Evolutionary conservation across 1,140 invertebrate genomes (phyloP).

Genomic region (Brachionus asplanchnoidis): DNA sequence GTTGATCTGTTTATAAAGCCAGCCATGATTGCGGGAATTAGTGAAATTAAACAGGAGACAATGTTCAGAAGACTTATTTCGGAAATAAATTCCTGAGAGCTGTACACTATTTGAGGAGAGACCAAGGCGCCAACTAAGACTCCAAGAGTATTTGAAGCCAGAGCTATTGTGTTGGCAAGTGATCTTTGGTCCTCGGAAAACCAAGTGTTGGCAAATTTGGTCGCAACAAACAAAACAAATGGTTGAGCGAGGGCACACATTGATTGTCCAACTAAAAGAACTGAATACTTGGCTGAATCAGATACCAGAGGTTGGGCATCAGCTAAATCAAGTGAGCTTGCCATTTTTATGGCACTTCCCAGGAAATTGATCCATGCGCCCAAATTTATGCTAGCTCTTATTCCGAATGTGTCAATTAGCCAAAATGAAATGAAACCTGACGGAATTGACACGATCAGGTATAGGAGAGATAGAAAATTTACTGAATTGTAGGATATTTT

Average conservation of each 20-base stretch:
- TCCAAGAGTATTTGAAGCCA: slow-evolving; percentile 54
- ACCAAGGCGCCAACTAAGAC: slow-evolving; percentile 51
- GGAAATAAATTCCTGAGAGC: neutral
- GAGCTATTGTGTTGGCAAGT: slow-evolving; percentile 53
- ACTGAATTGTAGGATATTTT: slow-evolving; percentile 50
- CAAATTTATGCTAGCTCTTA: slow-evolving; percentile 55
- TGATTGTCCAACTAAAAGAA: slow-evolving; percentile 52
- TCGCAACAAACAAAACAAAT: slow-evolving; percentile 58
- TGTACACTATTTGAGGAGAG: slow-evolving; percentile 49
- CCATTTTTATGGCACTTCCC: slow-evolving; percentile 54
- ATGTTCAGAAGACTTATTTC: slow-evolving; percentile 32
- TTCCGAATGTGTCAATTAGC: slow-evolving; percentile 56
- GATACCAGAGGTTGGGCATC: slow-evolving; percentile 17
- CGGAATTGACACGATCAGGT: slow-evolving; percentile 56
- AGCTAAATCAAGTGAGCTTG: slow-evolving; percentile 50
- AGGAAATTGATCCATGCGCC: slow-evolving; percentile 58
- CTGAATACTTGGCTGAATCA: slow-evolving; percentile 44
- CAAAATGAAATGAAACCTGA: slow-evolving; percentile 58
- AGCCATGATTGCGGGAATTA: slow-evolving; percentile 26
- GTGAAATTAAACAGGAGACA: neutral
- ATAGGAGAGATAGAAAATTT: slow-evolving; percentile 58
- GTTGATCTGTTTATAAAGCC: slow-evolving; percentile 20
- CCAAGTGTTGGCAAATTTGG: slow-evolving; percentile 58
- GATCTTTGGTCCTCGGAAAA: slow-evolving; percentile 56
- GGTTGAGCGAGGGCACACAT: slow-evolving; percentile 57